phyloP scores from a whole-genome alignment of 2,888 invertebrate species.

The Chymomyza procnemis region DNA sequence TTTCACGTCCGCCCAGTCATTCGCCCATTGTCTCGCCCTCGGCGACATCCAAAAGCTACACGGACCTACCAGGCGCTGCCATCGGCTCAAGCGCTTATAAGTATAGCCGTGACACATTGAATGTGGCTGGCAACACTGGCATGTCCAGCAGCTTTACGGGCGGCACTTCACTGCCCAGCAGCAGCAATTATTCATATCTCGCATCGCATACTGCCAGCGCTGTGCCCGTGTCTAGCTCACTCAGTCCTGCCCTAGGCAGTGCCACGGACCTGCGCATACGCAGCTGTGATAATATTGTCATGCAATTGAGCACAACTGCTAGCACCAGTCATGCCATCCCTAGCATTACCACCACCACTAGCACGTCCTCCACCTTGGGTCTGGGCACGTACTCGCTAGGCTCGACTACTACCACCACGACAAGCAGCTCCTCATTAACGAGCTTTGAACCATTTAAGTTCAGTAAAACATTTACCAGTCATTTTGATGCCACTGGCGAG shows the following conservation, averaged over 20 bases:
- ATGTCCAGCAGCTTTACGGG: constrained; percentile 54
- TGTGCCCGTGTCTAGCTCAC: constrained; percentile 27
- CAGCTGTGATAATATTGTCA: constrained; percentile 67
- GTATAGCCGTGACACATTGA: constrained; percentile 31
- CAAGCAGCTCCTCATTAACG: constrained; percentile 7
- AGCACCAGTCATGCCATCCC: constrained; percentile 11
- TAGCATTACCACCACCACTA: constrained; percentile 8
- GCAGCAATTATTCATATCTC: constrained; percentile 66
- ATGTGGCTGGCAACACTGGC: constrained; percentile 20
- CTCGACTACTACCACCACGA: constrained; percentile 13
- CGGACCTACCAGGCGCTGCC: constrained; percentile 50
- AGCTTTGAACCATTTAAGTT: constrained; percentile 48
- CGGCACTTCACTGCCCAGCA: constrained; percentile 39
- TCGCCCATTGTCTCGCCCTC: constrained; percentile 75
- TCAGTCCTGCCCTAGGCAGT: constrained; percentile 12
- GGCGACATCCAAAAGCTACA: constrained; percentile 65
- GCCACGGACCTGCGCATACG: constrained; percentile 49
- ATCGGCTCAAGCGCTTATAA: constrained; percentile 13
- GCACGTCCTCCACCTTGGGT: background rate
- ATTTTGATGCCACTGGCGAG: constrained; percentile 27
- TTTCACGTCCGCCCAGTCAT: constrained; percentile 66
- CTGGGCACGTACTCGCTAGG: constrained; percentile 10
- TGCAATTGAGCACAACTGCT: constrained; percentile 46
- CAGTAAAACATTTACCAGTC: constrained; percentile 41
- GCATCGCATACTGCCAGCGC: constrained; percentile 21